phyloP scores from a whole-genome alignment of 2,797 vertebrate genomes.

The Coranthus polyacanthus region DNA sequence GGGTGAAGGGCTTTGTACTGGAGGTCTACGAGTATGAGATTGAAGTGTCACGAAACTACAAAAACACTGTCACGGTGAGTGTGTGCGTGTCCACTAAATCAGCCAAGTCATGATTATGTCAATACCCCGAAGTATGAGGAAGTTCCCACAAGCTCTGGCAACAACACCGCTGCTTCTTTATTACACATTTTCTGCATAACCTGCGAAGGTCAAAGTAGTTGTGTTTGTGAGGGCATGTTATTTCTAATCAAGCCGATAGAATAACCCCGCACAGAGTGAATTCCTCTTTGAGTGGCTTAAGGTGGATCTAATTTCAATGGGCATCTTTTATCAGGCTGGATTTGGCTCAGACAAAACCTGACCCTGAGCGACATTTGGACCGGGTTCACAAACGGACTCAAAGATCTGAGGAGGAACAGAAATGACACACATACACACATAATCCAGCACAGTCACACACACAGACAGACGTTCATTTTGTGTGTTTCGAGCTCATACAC shows the following conservation, averaged over 20 bases:
- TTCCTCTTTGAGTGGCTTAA: constrained; percentile 83
- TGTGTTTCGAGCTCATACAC: too few relatives aligned
- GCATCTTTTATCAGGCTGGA: constrained; percentile 84
- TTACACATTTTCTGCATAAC: constrained; percentile 10
- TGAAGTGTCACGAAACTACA: constrained; percentile 93
- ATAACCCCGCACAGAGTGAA: constrained; percentile 72
- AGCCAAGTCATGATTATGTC: neutral
- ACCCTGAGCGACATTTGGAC: constrained; percentile 84
- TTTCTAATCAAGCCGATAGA: constrained; percentile 83
- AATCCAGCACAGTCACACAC: constrained; percentile 12
- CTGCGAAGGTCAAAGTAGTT: constrained; percentile 74
- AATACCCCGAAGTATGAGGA: neutral
- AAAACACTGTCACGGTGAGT: constrained; percentile 95
- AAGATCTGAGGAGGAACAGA: constrained; percentile 82
- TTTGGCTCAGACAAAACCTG: constrained; percentile 77
- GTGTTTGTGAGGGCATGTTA: constrained; percentile 66
- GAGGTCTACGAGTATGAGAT: constrained; percentile 93
- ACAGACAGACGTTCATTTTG: neutral
- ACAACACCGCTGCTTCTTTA: neutral
- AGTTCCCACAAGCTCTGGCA: neutral
- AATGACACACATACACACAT: constrained; percentile 53
- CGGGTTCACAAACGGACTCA: constrained; percentile 81
- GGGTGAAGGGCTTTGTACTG: constrained; percentile 94
- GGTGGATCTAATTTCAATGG: constrained; percentile 83
- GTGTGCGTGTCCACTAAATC: neutral